phyloP scores from a whole-genome alignment of 1,140 invertebrate species.

The Drosophila insularis region DNA sequence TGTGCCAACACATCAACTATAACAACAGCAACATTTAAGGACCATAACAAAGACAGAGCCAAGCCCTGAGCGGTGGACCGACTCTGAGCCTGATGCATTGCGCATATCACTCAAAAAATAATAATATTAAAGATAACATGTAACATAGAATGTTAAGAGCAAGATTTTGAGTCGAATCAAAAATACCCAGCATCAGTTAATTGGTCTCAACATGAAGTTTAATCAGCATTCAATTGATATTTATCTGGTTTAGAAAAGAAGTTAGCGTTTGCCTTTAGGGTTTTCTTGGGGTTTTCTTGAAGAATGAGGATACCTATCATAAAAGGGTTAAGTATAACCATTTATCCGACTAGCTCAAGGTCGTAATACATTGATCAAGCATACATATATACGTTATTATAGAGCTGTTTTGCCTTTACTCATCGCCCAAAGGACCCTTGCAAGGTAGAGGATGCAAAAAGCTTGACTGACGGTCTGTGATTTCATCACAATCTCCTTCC shows the following conservation, averaged over 20 bases:
- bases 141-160: constrained; percentile 33
- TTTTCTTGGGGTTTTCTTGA: too few relatives aligned
- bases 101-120: constrained; percentile 70
- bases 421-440: background rate
- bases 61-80: constrained; percentile 33
- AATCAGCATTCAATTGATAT: too few relatives aligned
- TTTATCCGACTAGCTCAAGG: too few relatives aligned
- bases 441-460: constrained; percentile 1
- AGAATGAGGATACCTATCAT: too few relatives aligned
- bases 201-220: background rate
- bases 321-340: too few relatives aligned
- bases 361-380: too few relatives aligned
- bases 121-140: constrained; percentile 33
- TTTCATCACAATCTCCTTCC: constrained; percentile 34
- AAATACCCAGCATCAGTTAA: background rate
- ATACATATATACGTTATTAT: too few relatives aligned
- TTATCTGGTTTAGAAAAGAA: too few relatives aligned
- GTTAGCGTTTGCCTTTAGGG: too few relatives aligned
- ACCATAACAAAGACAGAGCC: constrained; percentile 25
- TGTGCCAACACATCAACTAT: constrained; percentile 43
- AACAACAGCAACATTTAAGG: constrained; percentile 26
- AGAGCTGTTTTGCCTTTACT: background rate
- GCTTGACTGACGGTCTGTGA: constrained; percentile 25
- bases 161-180: constrained; percentile 9
- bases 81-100: constrained; percentile 71